Conservation (phyloP, 2,113 vertebrate genomes). For the Petromus typicus region DNA sequence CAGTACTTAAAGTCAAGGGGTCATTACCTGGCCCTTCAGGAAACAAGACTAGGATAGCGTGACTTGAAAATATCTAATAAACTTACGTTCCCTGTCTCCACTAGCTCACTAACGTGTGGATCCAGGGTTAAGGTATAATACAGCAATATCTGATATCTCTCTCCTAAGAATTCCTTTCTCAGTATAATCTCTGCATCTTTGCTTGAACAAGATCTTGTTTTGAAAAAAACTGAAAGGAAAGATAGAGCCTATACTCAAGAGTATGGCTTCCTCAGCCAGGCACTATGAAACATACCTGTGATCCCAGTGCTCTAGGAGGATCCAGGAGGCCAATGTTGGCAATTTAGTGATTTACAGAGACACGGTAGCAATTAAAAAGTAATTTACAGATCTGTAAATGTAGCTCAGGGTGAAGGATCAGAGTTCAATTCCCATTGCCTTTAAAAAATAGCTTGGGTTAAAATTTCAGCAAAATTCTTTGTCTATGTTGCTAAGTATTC, state of each 20-base stretch:
- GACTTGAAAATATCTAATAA: background rate
- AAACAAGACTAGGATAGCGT: background rate
- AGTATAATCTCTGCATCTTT: background rate
- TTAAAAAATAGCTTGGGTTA: background rate
- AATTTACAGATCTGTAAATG: background rate
- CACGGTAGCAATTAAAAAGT: background rate
- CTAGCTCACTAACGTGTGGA: background rate
- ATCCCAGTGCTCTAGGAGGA: background rate
- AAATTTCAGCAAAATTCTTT: background rate
- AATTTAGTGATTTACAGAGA: background rate
- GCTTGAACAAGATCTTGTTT: constrained; percentile 21
- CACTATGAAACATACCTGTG: background rate
- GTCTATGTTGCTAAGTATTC: background rate
- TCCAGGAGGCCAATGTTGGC: background rate
- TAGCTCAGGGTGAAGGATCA: background rate
- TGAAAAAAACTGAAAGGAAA: background rate
- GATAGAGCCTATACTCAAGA: background rate
- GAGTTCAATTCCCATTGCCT: background rate
- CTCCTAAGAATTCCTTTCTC: background rate
- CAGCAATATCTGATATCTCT: background rate
- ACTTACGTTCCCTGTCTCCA: background rate
- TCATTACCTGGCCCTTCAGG: background rate
- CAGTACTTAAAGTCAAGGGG: background rate
- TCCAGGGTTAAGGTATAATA: background rate
- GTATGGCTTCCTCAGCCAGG: background rate